Evolutionary conservation across 1,140 invertebrate species (phyloP), one percentile per base, ranked within the genome.

Genomic region (Musca domestica): DNA sequence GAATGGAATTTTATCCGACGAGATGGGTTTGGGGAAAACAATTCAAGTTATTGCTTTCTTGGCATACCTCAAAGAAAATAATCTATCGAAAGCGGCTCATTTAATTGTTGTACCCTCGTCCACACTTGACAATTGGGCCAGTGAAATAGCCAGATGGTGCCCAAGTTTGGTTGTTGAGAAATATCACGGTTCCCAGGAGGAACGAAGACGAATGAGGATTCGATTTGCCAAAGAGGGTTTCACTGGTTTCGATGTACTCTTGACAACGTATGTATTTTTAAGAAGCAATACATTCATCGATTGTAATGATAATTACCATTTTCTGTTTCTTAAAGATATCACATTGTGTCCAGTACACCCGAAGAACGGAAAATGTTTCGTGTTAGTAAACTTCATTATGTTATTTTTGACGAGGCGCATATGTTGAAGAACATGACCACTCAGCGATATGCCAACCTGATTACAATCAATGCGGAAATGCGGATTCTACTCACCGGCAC

Each of bases 341-440:
- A 89, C 74, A 89, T 93, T 79, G 87, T 95, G 6, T 87, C 86
- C 14, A 94, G 91, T 70, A 92, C 88, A 71, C 87, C 91, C 0
- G 96, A 98, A 74, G 96, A 98, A 79, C 86, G 92, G 48, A 91
- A 91, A 75, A 89, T 98, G 82, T 98, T 98, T 81, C 90, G 94
- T 63, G 90, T 95, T 34, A 89, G 95, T 61, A 87, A 88, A 17
- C 90, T 98, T 76, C 89, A 96, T 75, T 98, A 98, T 78, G 92
- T 96, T 0, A 87, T 99, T 25, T 98, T 98, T 81, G 96, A 99
- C 82, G 96, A 99, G 82, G 96, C 95, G 0, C 96, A 99, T 75
- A 96, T 98, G 94, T 83, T 98, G 7, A 98, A 98, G 82, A 98
- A 98, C 81, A 98, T 98, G 94, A 89, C 90, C 46, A 95, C 95